Evolutionary conservation across 2,888 invertebrate species (phyloP), one percentile per base, ranked within the genome.

Genomic region (Strigamia maritima): DNA sequence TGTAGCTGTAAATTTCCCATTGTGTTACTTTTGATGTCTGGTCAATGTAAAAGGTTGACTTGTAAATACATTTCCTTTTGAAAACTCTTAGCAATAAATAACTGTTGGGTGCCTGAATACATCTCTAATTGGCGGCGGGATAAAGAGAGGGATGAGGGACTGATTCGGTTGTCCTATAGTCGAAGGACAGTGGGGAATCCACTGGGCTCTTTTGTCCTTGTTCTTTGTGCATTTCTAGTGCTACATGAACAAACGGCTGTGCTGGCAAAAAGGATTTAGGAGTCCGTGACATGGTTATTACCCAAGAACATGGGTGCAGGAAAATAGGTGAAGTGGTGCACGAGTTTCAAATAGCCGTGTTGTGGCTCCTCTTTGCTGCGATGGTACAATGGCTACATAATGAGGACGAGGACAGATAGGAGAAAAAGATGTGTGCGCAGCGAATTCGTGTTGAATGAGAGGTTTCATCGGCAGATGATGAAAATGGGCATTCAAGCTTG

Each of bases 91-190:
- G 49, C 49, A 49, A 49, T 49, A 49, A 49, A 49, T 49, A 49
- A 49, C 49, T 49, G 49, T 49, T 49, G 49, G 49, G 49, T 49
- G 49, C 49, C 49, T 49, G 49, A 49, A 49, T 49, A 49, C 49
- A 49, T 49, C 49, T 14, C 49, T 49, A 49, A 49, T 49, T 49
- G 49, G 49, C 49, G 49, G 49, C 49, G 49, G 49, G 19, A 16
- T 49, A 49, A 49, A 49, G 3, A 49, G 49, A 49, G 49, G 35
- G 35, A 49, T 19, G 49, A 16, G 49, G 49, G 49, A 12, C 10
- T 49, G 16, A 0, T 49, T 49, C n/a, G 49, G 49, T 49, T 12
- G 49, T 49, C 49, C 19, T 16, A 19, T 7, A 35, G 35, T 35
- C 2, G 35, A 35, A 10, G 35, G 35, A 35, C 35, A 35, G 49